These are phyloP conservation scores for Ommatoiulus sabulosus DNA, from an alignment of 2,888 invertebrate species.

Conservation along the genomic window DNA sequence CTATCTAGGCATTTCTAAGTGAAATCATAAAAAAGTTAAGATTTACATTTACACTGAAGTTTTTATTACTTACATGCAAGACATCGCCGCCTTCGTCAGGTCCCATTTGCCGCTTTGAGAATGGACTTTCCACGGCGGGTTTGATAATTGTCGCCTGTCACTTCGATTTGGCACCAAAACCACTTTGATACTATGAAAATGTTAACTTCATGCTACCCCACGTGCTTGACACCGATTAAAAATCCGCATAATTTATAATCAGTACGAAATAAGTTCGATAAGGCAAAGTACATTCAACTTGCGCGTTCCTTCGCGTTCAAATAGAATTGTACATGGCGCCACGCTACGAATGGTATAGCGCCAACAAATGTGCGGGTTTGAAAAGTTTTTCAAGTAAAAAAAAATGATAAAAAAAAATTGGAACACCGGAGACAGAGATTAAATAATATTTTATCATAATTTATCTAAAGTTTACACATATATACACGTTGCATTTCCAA, in stretches of 20 bases:
- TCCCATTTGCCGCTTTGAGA: background rate
- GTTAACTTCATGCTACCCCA: background rate
- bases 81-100: background rate
- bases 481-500: background rate
- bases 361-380: background rate
- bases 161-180: background rate
- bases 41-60: background rate
- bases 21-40: background rate
- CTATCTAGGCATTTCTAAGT: background rate
- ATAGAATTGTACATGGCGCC: conserved; percentile 23
- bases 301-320: conserved; percentile 12
- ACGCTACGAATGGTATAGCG: background rate
- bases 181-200: background rate
- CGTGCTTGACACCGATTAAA: conserved; percentile 21
- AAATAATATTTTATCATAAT: conserved; percentile 1
- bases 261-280: background rate
- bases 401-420: background rate
- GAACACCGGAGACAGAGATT: background rate
- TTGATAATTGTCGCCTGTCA: background rate
- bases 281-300: conserved; percentile 22
- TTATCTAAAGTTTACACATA: background rate
- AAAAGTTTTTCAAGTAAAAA: background rate
- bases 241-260: background rate
- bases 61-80: background rate
- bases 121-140: background rate